These are phyloP conservation scores for Carassius gibelio DNA, from an alignment of 2,113 vertebrate genomes.

Conservation along the genomic window DNA sequence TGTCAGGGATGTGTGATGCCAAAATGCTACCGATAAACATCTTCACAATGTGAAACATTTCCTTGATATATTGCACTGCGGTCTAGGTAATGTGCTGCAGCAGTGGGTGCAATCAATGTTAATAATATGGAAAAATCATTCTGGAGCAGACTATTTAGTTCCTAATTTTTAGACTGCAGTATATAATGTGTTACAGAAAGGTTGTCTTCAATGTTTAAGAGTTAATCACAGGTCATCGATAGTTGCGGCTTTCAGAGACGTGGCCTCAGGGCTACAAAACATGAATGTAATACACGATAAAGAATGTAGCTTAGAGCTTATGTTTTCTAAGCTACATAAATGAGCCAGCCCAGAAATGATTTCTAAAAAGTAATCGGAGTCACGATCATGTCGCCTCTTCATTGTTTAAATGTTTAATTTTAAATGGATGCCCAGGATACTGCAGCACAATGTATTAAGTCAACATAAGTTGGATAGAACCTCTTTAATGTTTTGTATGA, in stretches of 20 bases:
- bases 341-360: not conserved
- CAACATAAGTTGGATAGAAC: slow-evolving; percentile 1
- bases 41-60: slow-evolving; percentile 14
- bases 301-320: not conserved
- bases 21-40: not conserved
- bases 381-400: not conserved
- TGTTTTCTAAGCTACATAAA: not conserved
- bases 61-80: not conserved
- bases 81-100: not conserved
- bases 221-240: not conserved
- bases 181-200: not conserved
- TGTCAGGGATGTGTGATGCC: slow-evolving; percentile 5
- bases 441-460: not conserved
- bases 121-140: not conserved
- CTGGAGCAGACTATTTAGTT: not conserved
- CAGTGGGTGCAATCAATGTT: not conserved
- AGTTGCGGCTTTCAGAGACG: not conserved
- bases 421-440: not conserved
- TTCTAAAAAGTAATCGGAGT: not conserved
- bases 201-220: not conserved
- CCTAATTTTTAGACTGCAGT: not conserved
- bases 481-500: slow-evolving; percentile 49
- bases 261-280: not conserved
- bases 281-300: slow-evolving; percentile 30
- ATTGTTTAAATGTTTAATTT: not conserved